These are phyloP conservation scores for Ptiloglossa arizonensis DNA, from an alignment of 1,140 invertebrate genomes.

Conservation along the genomic window DNA sequence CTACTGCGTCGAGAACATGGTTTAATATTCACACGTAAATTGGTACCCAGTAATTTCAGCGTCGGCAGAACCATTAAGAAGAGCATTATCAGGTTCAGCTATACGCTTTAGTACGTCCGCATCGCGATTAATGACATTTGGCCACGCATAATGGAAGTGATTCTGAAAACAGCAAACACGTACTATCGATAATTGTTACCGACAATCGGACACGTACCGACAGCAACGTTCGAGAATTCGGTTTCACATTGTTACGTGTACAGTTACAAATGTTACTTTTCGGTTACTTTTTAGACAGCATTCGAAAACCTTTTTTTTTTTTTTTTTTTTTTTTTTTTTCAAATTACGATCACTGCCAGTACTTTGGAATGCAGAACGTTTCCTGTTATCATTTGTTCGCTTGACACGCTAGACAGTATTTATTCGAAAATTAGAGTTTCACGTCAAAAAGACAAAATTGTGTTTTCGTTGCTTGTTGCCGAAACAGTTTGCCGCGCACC, in stretches of 20 bases:
- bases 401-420: constrained; percentile 26
- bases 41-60: constrained; percentile 9
- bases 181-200: constrained; percentile 24
- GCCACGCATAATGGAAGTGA: constrained; percentile 28
- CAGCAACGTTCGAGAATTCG: background rate
- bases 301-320: background rate
- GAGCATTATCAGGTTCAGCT: background rate
- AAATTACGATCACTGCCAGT: constrained; percentile 8
- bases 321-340: too few relatives aligned
- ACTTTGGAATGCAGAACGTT: constrained; percentile 5
- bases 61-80: constrained; percentile 1
- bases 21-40: constrained; percentile 21
- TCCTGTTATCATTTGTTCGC: background rate
- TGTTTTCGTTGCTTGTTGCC: constrained; percentile 65
- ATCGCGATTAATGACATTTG: constrained; percentile 17
- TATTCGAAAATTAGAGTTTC: constrained; percentile 21
- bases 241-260: background rate
- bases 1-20: constrained; percentile 7
- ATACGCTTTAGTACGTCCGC: background rate
- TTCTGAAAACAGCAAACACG: constrained; percentile 2
- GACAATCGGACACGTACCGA: background rate
- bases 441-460: constrained; percentile 54
- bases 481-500: constrained; percentile 44
- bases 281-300: background rate
- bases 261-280: background rate